These are phyloP conservation scores for Homarus americanus DNA, from an alignment of 1,140 invertebrate species.

Conservation along the genomic window DNA sequence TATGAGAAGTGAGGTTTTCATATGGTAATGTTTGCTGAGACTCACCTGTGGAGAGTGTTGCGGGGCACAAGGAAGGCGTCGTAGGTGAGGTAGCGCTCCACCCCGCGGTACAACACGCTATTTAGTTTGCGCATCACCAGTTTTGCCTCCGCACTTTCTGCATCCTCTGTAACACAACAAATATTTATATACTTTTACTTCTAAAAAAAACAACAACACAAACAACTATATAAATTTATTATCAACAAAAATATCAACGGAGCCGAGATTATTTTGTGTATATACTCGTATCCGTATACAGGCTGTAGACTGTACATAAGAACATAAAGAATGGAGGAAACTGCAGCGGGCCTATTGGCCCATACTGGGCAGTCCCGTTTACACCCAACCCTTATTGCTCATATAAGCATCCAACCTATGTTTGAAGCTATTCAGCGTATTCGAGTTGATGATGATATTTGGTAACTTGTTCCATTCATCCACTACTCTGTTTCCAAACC, in stretches of 20 bases:
- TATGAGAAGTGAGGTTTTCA: no score
- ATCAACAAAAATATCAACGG: not conserved
- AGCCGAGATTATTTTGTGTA: not conserved
- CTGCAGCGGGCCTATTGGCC: no score
- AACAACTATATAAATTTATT: not conserved
- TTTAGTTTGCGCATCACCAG: conserved; percentile 20
- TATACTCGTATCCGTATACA: not conserved
- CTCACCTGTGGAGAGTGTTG: conserved; percentile 30
- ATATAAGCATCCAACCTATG: no score
- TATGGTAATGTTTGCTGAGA: no score
- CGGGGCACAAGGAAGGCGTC: conserved; percentile 21
- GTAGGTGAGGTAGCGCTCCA: conserved; percentile 33
- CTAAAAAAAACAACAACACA: not conserved
- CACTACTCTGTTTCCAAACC: no score
- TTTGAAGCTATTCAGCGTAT: no score
- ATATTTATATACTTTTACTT: not conserved
- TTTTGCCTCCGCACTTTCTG: conserved; percentile 11
- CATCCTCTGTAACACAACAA: conserved; percentile 28
- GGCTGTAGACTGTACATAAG: not conserved
- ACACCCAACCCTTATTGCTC: no score
- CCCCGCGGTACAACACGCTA: conserved; percentile 32
- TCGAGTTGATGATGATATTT: no score
- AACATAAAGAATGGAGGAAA: no score
- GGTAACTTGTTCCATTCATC: no score
- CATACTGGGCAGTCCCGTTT: no score